A percentile compares a stretch with the other conserved stretches of the same genome.
These are phyloP conservation scores for Frankliniella intonsa DNA, from an alignment of 2,888 invertebrate genomes.

Conservation along the genomic window DNA sequence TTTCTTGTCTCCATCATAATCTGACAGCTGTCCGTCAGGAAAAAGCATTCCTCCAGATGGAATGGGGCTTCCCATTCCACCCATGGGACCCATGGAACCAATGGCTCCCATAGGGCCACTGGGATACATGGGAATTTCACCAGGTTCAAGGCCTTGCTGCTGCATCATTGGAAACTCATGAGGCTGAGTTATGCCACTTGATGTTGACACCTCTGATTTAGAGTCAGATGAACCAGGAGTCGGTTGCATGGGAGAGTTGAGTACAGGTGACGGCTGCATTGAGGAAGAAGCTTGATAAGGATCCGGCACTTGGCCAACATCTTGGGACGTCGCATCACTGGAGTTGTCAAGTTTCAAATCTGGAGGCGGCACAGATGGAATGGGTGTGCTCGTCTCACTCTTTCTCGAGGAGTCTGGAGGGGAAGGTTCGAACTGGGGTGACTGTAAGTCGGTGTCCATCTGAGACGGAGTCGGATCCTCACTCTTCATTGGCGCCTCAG, in stretches of 20 bases:
- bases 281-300: neutral
- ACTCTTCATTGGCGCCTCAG: neutral
- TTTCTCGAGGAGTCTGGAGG: neutral
- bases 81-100: constrained; percentile 19
- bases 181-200: constrained; percentile 27
- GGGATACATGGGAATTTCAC: constrained; percentile 30
- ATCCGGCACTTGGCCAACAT: neutral
- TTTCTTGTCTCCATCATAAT: constrained; percentile 18
- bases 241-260: neutral
- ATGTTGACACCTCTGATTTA: neutral
- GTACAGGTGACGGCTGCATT: neutral
- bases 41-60: neutral
- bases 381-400: neutral
- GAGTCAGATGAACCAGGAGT: constrained; percentile 15
- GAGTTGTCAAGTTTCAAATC: neutral
- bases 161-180: constrained; percentile 14
- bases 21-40: neutral
- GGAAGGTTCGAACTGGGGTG: neutral
- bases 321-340: neutral
- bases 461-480: neutral
- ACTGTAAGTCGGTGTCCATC: neutral
- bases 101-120: neutral
- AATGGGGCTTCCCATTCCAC: neutral
- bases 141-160: constrained; percentile 33
- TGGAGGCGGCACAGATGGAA: neutral